Conservation (phyloP, 2,797 vertebrate species). For the Pipistrellus nathusii region DNA sequence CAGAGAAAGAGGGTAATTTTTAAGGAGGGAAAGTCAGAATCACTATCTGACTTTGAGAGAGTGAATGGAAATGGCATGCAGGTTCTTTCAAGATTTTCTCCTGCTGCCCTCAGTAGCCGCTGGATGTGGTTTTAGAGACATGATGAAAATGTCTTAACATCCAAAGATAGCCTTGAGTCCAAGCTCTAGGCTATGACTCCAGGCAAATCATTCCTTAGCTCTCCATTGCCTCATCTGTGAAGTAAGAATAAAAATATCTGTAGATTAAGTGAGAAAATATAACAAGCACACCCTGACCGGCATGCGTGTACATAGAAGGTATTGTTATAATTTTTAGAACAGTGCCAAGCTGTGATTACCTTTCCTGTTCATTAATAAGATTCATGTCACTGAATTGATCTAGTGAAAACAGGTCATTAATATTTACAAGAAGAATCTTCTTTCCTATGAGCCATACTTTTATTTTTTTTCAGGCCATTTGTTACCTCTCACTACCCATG, state of each 20-base stretch:
- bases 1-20: neutral
- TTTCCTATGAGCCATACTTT: neutral
- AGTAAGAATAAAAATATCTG: conserved; percentile 14
- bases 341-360: neutral
- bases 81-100: neutral
- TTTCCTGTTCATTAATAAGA: neutral
- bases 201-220: neutral
- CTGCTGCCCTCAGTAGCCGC: neutral
- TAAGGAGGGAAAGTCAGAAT: no score
- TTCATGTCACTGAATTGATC: neutral
- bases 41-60: neutral
- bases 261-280: neutral
- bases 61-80: neutral
- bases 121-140: neutral
- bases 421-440: neutral
- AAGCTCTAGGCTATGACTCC: neutral
- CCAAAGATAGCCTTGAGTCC: neutral
- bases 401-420: neutral
- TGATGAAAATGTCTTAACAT: neutral
- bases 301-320: neutral
- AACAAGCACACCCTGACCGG: neutral
- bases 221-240: neutral
- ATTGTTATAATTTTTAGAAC: neutral
- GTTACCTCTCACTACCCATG: neutral
- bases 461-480: conserved; percentile 13